Conservation (phyloP, 92 coral and sea anemone species). For the Palythoa heliodiscus region DNA sequence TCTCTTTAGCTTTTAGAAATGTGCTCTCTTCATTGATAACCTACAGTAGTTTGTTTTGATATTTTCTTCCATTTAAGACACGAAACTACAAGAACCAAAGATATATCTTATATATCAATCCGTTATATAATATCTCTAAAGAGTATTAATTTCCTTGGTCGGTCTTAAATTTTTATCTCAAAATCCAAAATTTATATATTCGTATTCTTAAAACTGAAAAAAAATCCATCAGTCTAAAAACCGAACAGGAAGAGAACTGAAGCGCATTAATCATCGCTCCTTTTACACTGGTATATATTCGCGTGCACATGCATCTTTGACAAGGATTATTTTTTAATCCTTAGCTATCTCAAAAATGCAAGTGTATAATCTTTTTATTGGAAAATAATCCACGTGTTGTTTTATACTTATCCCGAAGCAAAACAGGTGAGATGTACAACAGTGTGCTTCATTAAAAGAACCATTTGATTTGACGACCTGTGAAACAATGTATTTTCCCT, state of each 20-base stretch:
- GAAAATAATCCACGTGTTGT: constrained; percentile 76
- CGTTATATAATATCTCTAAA: too few species aligned
- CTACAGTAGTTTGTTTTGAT: too few species aligned
- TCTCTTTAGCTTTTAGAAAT: too few species aligned
- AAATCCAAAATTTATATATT: too few species aligned
- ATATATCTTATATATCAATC: too few species aligned
- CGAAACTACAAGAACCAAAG: too few species aligned
- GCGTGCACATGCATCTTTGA: constrained; percentile 6
- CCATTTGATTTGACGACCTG: constrained; percentile 21
- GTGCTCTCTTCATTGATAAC: too few species aligned
- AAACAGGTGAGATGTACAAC: constrained; percentile 7
- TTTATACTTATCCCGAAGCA: constrained; percentile 52
- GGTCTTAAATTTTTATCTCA: too few species aligned
- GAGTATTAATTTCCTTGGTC: too few species aligned
- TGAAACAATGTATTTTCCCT: not conserved
- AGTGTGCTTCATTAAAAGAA: constrained; percentile 7
- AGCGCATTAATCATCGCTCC: not conserved
- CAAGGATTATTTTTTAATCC: constrained; percentile 53
- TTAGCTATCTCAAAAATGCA: constrained; percentile 87
- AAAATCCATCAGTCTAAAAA: too few species aligned
- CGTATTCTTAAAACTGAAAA: too few species aligned
- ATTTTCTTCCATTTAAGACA: too few species aligned
- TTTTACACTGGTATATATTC: not conserved
- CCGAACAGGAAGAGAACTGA: not conserved
- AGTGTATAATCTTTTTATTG: constrained; percentile 82